phyloP scores from a whole-genome alignment of 2,797 vertebrate genomes.

The Aselliscus stoliczkanus region DNA sequence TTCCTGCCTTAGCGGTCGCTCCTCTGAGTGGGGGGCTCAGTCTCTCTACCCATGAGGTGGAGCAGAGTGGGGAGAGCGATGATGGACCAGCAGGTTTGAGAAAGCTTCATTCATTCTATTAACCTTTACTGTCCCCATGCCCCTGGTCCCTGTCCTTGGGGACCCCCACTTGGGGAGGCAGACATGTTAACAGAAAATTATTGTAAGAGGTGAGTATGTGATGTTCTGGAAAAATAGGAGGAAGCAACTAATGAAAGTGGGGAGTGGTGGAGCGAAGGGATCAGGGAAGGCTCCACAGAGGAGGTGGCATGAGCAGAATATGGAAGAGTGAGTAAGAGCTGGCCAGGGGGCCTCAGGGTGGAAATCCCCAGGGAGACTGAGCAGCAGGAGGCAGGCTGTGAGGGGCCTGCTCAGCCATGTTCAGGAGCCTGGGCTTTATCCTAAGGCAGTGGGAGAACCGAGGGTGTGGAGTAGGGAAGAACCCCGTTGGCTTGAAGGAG shows the following conservation, averaged over 20 bases:
- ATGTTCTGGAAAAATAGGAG: background rate
- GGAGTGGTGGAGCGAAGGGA: background rate
- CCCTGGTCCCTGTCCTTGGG: background rate
- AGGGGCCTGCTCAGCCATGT: background rate
- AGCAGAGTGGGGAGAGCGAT: background rate
- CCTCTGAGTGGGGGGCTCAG: background rate
- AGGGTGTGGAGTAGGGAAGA: background rate
- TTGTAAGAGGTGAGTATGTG: background rate
- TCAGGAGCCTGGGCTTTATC: background rate
- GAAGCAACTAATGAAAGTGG: background rate
- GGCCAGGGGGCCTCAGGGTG: background rate
- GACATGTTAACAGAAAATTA: background rate
- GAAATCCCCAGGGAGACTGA: background rate
- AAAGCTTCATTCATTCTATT: background rate
- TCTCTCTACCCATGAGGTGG: accelerated
- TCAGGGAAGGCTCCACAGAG: background rate
- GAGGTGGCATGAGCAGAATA: background rate
- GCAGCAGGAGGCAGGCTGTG: background rate
- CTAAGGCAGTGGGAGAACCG: background rate
- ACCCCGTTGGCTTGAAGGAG: background rate
- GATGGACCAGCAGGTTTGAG: background rate
- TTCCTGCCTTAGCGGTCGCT: background rate
- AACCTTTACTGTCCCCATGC: background rate
- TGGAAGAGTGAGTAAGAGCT: background rate
- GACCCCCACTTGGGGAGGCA: background rate